These are phyloP conservation scores for Orthosia cruda DNA, from an alignment of 2,888 invertebrate genomes.

Conservation along the genomic window DNA sequence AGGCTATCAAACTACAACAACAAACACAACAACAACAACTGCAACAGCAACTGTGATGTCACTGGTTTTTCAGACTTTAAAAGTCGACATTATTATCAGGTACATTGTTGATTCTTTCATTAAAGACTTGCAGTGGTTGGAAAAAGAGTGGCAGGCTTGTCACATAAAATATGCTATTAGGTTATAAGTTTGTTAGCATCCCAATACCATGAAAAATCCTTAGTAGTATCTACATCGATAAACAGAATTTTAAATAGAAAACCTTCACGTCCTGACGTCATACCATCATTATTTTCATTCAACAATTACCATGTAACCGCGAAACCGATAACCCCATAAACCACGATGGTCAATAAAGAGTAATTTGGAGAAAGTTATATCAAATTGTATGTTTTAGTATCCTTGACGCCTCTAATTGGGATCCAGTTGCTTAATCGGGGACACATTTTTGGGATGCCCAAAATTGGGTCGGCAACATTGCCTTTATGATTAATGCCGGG, in stretches of 20 bases:
- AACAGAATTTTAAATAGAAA: conserved; percentile 2
- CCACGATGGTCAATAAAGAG: conserved; percentile 65
- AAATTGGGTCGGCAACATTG: conserved; percentile 15
- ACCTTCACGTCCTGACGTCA: conserved; percentile 32
- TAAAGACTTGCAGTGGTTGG: too few species aligned
- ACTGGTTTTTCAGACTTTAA: too few species aligned
- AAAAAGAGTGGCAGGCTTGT: too few species aligned
- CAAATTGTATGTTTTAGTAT: conserved; percentile 56
- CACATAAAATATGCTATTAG: neutral
- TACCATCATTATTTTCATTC: conserved; percentile 41
- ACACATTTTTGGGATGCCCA: conserved; percentile 14
- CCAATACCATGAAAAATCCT: neutral
- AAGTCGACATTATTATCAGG: too few species aligned
- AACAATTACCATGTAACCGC: conserved; percentile 68
- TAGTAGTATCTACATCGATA: neutral
- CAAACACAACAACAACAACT: too few species aligned
- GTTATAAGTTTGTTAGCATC: neutral
- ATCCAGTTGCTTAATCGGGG: conserved; percentile 58
- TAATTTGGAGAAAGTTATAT: conserved; percentile 67
- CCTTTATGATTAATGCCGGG: neutral
- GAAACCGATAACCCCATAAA: conserved; percentile 65
- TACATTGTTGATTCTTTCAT: too few species aligned
- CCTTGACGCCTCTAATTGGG: conserved; percentile 67
- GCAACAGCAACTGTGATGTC: too few species aligned
- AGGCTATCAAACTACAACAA: too few species aligned